Conservation (phyloP, 2,797 vertebrate species). For the Epinephelus awoara region DNA sequence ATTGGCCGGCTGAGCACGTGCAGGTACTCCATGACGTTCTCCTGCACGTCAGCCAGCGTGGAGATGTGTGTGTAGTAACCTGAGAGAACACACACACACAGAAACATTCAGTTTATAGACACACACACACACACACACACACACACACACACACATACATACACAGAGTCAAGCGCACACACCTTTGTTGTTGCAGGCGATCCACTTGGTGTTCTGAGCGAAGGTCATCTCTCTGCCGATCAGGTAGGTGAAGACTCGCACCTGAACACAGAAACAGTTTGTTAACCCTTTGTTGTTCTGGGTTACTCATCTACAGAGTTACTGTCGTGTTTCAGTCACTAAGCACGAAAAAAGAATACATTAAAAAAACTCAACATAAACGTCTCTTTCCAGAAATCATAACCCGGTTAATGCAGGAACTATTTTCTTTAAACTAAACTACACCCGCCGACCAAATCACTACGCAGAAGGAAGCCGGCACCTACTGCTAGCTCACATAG, state of each 20-base stretch:
- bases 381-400: no score
- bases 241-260: conserved; percentile 97
- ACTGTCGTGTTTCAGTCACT: no score
- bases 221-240: conserved; percentile 98
- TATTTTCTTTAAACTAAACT: no score
- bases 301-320: no score
- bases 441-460: no score
- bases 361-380: no score
- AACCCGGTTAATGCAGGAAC: no score
- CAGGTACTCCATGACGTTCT: conserved; percentile 98
- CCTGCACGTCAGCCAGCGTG: conserved; percentile 96
- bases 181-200: conserved; percentile 98
- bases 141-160: conserved; percentile 14
- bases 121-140: background rate
- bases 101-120: background rate
- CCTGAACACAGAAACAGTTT: conserved; percentile 77
- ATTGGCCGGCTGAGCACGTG: conserved; percentile 98
- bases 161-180: conserved; percentile 18
- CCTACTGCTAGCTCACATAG: no score
- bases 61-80: conserved; percentile 99
- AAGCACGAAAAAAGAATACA: no score
- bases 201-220: conserved; percentile 95
- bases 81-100: conserved; percentile 67
- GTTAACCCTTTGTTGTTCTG: no score
- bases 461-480: no score